Evolutionary conservation across 2,888 invertebrate genomes (phyloP).

Genomic region (Stenolophus ochropezus): DNA sequence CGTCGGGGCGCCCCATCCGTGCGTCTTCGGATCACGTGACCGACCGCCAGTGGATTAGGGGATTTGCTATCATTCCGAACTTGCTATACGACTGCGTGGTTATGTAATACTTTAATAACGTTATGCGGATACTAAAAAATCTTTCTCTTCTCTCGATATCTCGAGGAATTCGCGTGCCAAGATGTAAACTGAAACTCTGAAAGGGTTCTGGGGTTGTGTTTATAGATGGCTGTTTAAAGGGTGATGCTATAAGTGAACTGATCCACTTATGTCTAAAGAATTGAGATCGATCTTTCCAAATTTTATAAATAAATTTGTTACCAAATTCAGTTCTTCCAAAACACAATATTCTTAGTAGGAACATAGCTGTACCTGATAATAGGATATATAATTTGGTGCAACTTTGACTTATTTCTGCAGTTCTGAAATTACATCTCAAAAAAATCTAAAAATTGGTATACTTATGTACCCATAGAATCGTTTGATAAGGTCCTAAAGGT

Average conservation of each 20-base stretch:
- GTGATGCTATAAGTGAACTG: no score
- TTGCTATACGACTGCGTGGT: background rate
- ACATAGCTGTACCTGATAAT: no score
- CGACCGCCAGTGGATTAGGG: slow-evolving; percentile 6
- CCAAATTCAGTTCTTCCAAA: no score
- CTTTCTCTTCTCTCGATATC: background rate
- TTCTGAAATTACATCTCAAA: no score
- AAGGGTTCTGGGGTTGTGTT: background rate
- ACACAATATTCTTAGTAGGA: no score
- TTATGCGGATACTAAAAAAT: slow-evolving; percentile 18
- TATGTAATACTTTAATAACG: slow-evolving; percentile 30
- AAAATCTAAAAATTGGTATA: no score
- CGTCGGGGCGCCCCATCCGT: background rate
- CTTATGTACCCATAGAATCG: no score
- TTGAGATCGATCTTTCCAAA: background rate
- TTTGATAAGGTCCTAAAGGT: no score
- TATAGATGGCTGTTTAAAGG: background rate
- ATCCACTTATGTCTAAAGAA: no score
- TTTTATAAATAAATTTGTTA: background rate
- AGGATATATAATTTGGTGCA: no score
- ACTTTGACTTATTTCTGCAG: no score
- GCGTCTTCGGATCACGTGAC: background rate
- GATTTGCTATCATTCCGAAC: slow-evolving; percentile 21
- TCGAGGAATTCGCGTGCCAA: background rate
- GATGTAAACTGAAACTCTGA: background rate